Evolutionary conservation across 2,888 invertebrate species (phyloP).

Genomic region (Tryphoninae sp.): DNA sequence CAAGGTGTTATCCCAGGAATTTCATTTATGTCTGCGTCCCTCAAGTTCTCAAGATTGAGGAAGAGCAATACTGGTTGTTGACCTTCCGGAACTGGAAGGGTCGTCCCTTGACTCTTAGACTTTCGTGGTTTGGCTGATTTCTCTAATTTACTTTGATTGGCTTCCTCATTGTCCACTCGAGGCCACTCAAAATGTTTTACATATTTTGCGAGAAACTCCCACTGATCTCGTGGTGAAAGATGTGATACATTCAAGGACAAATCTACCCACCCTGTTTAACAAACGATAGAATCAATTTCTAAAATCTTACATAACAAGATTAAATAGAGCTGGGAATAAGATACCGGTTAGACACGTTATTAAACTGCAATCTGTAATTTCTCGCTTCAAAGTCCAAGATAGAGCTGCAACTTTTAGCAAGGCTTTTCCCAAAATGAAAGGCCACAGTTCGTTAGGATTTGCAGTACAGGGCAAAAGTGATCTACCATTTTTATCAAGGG

Average conservation of each 20-base stretch:
- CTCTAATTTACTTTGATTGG: background rate
- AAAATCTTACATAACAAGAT: background rate
- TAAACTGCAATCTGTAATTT: constrained; percentile 80
- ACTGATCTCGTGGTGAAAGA: constrained; percentile 70
- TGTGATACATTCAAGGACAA: constrained; percentile 65
- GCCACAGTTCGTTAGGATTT: constrained; percentile 81
- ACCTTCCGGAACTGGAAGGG: constrained; percentile 34
- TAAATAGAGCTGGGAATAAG: constrained; percentile 5
- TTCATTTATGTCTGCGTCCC: constrained; percentile 60
- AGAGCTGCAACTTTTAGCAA: constrained; percentile 81
- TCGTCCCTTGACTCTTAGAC: constrained; percentile 16
- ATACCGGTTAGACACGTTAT: constrained; percentile 81
- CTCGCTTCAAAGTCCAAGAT: constrained; percentile 76
- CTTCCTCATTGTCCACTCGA: background rate
- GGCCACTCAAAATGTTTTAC: constrained; percentile 68
- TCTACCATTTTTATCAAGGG: constrained; percentile 77
- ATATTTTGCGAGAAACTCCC: constrained; percentile 72
- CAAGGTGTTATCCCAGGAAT: constrained; percentile 77
- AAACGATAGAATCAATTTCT: background rate
- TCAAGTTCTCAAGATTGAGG: constrained; percentile 65
- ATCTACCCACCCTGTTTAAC: constrained; percentile 70
- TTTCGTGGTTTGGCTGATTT: constrained; percentile 40
- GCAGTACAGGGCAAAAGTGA: constrained; percentile 79
- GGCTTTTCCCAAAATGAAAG: constrained; percentile 81
- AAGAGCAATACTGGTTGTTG: constrained; percentile 63